A percentile compares a stretch with the other conserved stretches of the same genome.
phyloP scores from a whole-genome alignment of 2,888 invertebrate species.

The Onthophagus sagittarius region DNA sequence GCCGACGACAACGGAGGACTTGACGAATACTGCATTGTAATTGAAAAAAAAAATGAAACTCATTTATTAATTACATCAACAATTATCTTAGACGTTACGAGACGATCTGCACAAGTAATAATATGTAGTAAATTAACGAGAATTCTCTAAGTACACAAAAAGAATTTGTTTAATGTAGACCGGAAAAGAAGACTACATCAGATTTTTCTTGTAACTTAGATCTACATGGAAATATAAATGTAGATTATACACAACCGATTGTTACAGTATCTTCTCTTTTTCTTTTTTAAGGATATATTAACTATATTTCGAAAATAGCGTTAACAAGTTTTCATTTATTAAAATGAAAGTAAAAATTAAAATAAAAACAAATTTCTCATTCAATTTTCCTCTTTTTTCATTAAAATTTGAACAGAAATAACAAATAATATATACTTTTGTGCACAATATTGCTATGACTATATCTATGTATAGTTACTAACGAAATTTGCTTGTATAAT shows the following conservation, averaged over 20 bases:
- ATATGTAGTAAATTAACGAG: background rate
- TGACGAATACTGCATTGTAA: background rate
- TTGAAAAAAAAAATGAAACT: background rate
- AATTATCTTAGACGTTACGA: background rate
- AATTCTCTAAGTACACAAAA: background rate
- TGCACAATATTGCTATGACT: conserved; percentile 39
- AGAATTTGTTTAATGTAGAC: background rate
- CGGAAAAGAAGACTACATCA: background rate
- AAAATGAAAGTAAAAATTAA: background rate
- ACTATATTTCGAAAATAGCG: background rate
- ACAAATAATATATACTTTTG: conserved; percentile 40
- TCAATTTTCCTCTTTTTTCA: background rate
- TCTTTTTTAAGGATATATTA: background rate
- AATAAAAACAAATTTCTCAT: background rate
- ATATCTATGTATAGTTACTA: conserved; percentile 32
- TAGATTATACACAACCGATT: background rate
- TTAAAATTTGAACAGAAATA: conserved; percentile 31
- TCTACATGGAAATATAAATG: background rate
- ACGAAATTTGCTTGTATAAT: conserved; percentile 27
- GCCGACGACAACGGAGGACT: background rate
- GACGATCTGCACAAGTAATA: background rate
- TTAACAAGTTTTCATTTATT: background rate
- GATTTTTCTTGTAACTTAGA: background rate
- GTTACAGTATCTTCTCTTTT: background rate
- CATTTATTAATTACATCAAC: background rate